Conservation (phyloP, 2,888 invertebrate species). For the Dioctria rufipes region DNA sequence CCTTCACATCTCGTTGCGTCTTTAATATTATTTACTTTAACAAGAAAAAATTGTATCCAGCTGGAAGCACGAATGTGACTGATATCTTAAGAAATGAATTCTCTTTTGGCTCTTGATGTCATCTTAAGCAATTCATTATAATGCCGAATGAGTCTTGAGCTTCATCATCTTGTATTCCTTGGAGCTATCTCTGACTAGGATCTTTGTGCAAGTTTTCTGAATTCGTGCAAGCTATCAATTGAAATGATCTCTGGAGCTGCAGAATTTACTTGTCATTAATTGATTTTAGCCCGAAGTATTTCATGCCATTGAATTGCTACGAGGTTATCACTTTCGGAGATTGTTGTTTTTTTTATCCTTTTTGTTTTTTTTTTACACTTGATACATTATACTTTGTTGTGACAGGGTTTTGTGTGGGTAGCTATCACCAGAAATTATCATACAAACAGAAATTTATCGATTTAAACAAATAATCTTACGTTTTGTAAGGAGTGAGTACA, state of each 20-base stretch:
- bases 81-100: constrained; percentile 10
- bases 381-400: too few species aligned
- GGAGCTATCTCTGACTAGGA: constrained; percentile 3
- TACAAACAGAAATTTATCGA: not conserved
- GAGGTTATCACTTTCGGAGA: constrained; percentile 8
- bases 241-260: constrained; percentile 5
- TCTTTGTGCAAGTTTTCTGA: constrained; percentile 10
- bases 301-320: constrained; percentile 11
- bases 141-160: constrained; percentile 14
- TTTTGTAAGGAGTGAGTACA: too few species aligned
- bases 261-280: constrained; percentile 46
- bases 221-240: constrained; percentile 28
- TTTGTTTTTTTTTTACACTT: too few species aligned
- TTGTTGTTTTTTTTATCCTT: not conserved
- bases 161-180: constrained; percentile 1
- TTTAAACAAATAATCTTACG: too few species aligned
- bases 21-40: too few species aligned
- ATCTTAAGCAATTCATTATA: constrained; percentile 25
- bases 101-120: constrained; percentile 7
- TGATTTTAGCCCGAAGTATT: constrained; percentile 26
- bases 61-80: not conserved
- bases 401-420: too few species aligned
- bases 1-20: too few species aligned
- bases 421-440: not conserved
- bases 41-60: too few species aligned